These are phyloP conservation scores for Lepidochitona cinerea DNA, from an alignment of 2,888 invertebrate genomes.

Conservation along the genomic window DNA sequence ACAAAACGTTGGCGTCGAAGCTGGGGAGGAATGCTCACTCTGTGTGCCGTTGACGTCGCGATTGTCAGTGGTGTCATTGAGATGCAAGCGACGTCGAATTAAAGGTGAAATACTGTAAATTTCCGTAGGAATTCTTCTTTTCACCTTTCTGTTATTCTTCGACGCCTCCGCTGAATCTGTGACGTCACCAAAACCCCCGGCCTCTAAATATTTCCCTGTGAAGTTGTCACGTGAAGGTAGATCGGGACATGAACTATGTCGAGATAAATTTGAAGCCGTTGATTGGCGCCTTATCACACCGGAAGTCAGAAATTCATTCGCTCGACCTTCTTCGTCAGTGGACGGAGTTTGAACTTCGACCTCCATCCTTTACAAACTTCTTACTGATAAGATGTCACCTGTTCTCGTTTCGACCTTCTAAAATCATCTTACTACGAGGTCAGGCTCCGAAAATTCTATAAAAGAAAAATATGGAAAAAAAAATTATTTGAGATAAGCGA, in stretches of 20 bases:
- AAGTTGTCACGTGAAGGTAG: neutral
- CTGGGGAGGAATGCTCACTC: neutral
- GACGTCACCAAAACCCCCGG: neutral
- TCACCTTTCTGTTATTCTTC: neutral
- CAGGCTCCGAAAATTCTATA: too few relatives aligned
- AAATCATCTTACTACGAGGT: too few relatives aligned
- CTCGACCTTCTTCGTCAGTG: neutral
- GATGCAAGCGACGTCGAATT: neutral
- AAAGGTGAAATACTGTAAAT: neutral
- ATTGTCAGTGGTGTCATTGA: neutral
- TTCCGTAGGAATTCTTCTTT: neutral
- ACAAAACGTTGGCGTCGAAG: neutral
- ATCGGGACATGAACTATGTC: constrained; percentile 6
- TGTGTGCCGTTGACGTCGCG: neutral
- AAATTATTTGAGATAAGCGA: too few relatives aligned
- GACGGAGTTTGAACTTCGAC: neutral
- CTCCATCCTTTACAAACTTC: neutral
- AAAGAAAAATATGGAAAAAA: neutral
- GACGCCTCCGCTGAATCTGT: neutral
- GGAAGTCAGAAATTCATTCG: neutral
- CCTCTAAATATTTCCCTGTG: neutral
- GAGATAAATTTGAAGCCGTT: constrained; percentile 1
- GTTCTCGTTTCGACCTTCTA: neutral
- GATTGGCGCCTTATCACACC: neutral
- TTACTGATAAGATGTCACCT: neutral